These are phyloP conservation scores for Stenodera caucasica DNA, from an alignment of 2,888 invertebrate genomes.

Conservation along the genomic window DNA sequence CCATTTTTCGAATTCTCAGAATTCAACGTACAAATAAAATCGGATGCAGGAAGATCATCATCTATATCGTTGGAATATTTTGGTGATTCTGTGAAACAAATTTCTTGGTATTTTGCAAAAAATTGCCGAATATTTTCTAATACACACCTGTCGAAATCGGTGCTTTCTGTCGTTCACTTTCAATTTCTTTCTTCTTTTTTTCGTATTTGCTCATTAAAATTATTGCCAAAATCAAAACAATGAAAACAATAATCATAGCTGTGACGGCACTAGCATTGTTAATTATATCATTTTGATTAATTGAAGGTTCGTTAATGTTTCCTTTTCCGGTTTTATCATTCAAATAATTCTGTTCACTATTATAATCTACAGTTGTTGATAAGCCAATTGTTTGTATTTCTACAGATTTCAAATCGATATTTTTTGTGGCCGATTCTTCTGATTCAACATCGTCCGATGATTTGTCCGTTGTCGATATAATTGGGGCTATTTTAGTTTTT, in stretches of 20 bases:
- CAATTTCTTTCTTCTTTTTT: conserved; percentile 55
- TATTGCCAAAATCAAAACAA: conserved; percentile 57
- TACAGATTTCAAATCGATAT: neutral
- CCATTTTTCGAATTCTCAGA: conserved; percentile 21
- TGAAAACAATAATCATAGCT: conserved; percentile 60
- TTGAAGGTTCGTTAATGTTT: conserved; percentile 18
- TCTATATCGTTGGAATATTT: conserved; percentile 59
- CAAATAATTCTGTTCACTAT: conserved; percentile 20
- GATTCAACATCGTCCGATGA: neutral
- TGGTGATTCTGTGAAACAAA: conserved; percentile 57
- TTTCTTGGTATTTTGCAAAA: no score
- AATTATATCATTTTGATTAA: conserved; percentile 27
- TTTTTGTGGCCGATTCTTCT: neutral
- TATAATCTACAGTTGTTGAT: conserved; percentile 1
- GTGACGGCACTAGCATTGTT: conserved; percentile 57
- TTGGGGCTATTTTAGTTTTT: neutral
- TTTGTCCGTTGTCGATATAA: neutral
- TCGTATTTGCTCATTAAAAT: conserved; percentile 57
- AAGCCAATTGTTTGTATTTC: neutral
- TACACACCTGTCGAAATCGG: conserved; percentile 61
- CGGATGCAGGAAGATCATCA: no score
- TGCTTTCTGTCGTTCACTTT: conserved; percentile 54
- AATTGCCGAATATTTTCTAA: neutral
- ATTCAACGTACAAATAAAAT: conserved; percentile 40
- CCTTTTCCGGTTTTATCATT: conserved; percentile 14